Evolutionary conservation across 1,140 invertebrate species (phyloP).

Genomic region (Prorops nasuta): DNA sequence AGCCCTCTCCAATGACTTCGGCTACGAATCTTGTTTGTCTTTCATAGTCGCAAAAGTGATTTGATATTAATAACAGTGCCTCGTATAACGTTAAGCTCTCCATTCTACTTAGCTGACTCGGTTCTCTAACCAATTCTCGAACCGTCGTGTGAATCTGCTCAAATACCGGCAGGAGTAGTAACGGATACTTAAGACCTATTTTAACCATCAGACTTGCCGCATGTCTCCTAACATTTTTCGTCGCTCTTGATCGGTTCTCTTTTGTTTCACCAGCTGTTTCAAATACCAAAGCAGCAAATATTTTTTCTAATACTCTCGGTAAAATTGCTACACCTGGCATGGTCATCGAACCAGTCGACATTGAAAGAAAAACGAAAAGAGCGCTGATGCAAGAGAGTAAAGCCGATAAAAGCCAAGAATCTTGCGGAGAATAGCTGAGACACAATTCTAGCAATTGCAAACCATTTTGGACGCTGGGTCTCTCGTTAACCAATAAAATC

Average conservation of each 20-base stretch:
- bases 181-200: slow-evolving; percentile 81
- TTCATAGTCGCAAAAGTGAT: slow-evolving; percentile 86
- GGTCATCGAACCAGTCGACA: slow-evolving; percentile 76
- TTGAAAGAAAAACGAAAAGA: slow-evolving; percentile 85
- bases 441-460: slow-evolving; percentile 74
- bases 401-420: slow-evolving; percentile 76
- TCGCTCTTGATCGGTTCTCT: slow-evolving; percentile 65
- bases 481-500: slow-evolving; percentile 63
- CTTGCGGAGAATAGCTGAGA: slow-evolving; percentile 70
- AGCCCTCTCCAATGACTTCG: slow-evolving; percentile 70
- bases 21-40: slow-evolving; percentile 78
- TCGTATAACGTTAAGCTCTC: slow-evolving; percentile 80
- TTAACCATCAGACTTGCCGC: slow-evolving; percentile 88
- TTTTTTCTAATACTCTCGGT: slow-evolving; percentile 80
- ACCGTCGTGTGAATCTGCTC: slow-evolving; percentile 75
- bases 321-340: slow-evolving; percentile 71
- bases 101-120: slow-evolving; percentile 74
- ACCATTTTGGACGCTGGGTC: slow-evolving; percentile 68
- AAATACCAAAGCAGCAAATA: slow-evolving; percentile 79
- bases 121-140: slow-evolving; percentile 36
- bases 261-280: slow-evolving; percentile 61
- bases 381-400: slow-evolving; percentile 86
- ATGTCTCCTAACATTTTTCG: slow-evolving; percentile 84
- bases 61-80: slow-evolving; percentile 77
- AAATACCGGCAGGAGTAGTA: slow-evolving; percentile 82